These are phyloP conservation scores for Dynastes maya DNA, from an alignment of 2,888 invertebrate species.

Conservation along the genomic window DNA sequence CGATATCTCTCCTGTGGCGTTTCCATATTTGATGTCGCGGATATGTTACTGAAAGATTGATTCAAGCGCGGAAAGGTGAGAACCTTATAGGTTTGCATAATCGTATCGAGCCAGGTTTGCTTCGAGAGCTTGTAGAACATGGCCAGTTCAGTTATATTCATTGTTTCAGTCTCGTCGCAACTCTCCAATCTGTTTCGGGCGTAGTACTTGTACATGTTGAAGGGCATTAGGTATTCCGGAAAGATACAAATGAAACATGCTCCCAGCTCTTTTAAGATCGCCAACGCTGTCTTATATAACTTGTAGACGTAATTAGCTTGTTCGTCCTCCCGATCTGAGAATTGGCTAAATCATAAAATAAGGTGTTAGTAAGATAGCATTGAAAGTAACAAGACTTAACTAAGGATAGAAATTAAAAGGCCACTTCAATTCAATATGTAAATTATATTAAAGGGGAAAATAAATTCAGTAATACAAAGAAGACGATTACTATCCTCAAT, in stretches of 20 bases:
- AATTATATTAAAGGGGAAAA: no score
- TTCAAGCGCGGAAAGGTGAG: constrained; percentile 64
- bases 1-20: neutral
- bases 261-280: constrained; percentile 53
- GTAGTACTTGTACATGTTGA: constrained; percentile 66
- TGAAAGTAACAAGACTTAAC: no score
- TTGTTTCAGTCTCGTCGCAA: neutral
- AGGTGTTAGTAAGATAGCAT: no score
- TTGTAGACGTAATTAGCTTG: no score
- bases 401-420: no score
- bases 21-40: neutral
- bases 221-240: constrained; percentile 68
- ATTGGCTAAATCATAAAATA: no score
- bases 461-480: no score
- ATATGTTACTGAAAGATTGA: neutral
- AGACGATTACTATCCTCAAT: no score
- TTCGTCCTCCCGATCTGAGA: no score
- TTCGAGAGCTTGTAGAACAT: constrained; percentile 63
- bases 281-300: no score
- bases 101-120: constrained; percentile 76
- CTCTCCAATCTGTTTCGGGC: constrained; percentile 45
- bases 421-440: no score
- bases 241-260: constrained; percentile 67
- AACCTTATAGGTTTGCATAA: constrained; percentile 76
- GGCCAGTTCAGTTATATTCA: neutral